phyloP scores from a whole-genome alignment of 2,888 invertebrate genomes.

The Argyra leucocephala region DNA sequence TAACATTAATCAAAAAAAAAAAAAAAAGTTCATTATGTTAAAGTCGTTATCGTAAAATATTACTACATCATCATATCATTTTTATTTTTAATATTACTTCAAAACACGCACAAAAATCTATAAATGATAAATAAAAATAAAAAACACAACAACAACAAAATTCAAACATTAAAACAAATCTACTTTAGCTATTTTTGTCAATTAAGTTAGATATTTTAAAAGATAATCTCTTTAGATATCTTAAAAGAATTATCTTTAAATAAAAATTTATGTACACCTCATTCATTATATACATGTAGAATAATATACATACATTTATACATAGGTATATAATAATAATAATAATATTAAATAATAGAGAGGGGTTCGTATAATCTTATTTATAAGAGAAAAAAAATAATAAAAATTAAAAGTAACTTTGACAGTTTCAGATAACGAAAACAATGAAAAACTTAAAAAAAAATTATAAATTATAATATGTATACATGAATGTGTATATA shows the following conservation, averaged over 20 bases:
- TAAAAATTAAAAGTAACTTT: not conserved
- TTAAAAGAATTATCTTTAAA: not conserved
- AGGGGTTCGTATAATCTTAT: not conserved
- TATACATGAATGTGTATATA: too few relatives aligned
- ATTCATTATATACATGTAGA: not conserved
- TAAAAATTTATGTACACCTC: slow-evolving; percentile 1
- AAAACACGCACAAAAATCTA: not conserved
- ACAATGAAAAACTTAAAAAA: not conserved
- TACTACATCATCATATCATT: not conserved
- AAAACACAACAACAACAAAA: too few relatives aligned
- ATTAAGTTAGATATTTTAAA: not conserved
- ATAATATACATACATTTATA: not conserved
- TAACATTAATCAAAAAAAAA: not conserved
- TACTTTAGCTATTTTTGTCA: slow-evolving; percentile 6
- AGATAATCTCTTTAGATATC: not conserved
- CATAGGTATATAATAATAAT: not conserved
- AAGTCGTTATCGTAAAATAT: not conserved
- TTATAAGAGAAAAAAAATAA: not conserved
- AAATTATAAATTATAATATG: not conserved
- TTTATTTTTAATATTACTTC: not conserved
- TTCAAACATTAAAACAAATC: not conserved
- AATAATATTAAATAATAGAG: not conserved
- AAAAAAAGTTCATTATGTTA: not conserved
- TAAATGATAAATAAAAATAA: too few relatives aligned
- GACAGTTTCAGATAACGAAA: slow-evolving; percentile 4